Evolutionary conservation across 2,888 invertebrate genomes (phyloP), one percentile per base, ranked within the genome.

Genomic region (Dicranocentrus wangi): DNA sequence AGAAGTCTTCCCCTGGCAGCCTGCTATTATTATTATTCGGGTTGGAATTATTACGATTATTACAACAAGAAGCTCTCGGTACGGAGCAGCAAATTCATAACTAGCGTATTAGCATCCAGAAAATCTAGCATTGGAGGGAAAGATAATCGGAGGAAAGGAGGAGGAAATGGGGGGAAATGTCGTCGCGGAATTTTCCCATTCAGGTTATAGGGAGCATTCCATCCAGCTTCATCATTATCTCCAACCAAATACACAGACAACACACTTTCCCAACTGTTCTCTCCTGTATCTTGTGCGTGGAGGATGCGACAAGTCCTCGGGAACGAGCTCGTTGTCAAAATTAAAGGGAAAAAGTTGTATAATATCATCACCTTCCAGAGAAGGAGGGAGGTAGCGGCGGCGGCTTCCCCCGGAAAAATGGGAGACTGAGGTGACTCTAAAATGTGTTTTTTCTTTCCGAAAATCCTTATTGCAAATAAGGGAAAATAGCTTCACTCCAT

Each of bases 401-500:
- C n/a, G n/a, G n/a, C n/a, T n/a, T n/a, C n/a, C n/a, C n/a, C n/a
- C n/a, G 13, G 8, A 63, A 3, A 66, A 66, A 66, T 23, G n/a
- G n/a, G n/a, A n/a, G n/a, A n/a, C n/a, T 47, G 66, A 66, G 66
- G 43, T 25, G 19, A 28, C 19, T 21, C 19, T 19, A 25, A 28
- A 32, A 53, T 55, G 58, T n/a, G 39, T 53, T 17, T 60, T 43
- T 21, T 55, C 55, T 21, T 28, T 15, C n/a, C n/a, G 61, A 23
- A 63, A 72, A 63, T 72, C 72, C 72, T 61, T 72, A 72, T 51
- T 72, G 72, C 63, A 72, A 72, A 72, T 72, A 63, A n/a, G n/a
- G 63, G 53, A 55, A 51, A 61, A 61, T 17, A 61, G 51, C 63
- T 43, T 71, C 71, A 58, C 43, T 19, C 27, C 27, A 1, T 53